Conservation (phyloP, 23 tunicate genomes). For the Botrylloides violaceus region DNA sequence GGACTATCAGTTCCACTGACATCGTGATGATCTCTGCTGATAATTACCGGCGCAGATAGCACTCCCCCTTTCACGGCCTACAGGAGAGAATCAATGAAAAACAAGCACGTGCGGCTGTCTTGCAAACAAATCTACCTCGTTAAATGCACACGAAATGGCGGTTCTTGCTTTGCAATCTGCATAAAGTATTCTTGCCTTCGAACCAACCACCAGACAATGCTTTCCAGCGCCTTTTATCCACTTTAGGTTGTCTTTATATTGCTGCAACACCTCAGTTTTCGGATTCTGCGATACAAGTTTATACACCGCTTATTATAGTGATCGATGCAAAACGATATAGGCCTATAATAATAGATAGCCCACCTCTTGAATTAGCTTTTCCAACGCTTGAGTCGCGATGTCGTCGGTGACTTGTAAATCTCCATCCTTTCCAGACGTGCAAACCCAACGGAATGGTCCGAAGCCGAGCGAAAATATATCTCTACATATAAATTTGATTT, state of each 20-base stretch:
- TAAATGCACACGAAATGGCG: slow-evolving; percentile 69
- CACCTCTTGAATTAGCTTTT: slow-evolving; percentile 44
- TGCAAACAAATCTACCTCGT: slow-evolving; percentile 27
- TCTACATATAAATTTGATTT: slow-evolving; percentile 25
- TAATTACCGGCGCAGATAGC: slow-evolving; percentile 66
- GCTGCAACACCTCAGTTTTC: slow-evolving; percentile 39
- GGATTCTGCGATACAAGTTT: slow-evolving; percentile 19
- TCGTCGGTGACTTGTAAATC: slow-evolving; percentile 58
- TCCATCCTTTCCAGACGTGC: slow-evolving; percentile 53
- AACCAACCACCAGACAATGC: slow-evolving; percentile 90
- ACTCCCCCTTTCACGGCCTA: slow-evolving; percentile 70
- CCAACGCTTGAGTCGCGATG: slow-evolving; percentile 67
- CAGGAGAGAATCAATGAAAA: background rate
- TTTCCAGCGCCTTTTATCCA: slow-evolving; percentile 81
- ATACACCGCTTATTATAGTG: background rate
- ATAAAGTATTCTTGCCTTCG: slow-evolving; percentile 92
- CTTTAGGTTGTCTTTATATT: slow-evolving; percentile 82
- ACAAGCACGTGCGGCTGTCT: background rate
- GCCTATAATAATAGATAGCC: background rate
- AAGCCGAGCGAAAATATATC: slow-evolving; percentile 94
- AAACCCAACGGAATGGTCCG: slow-evolving; percentile 99
- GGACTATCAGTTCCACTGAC: slow-evolving; percentile 98
- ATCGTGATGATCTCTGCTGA: slow-evolving; percentile 94
- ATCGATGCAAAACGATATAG: background rate
- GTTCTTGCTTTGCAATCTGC: slow-evolving; percentile 66